Base-by-base conservation (phyloP, 2,888 invertebrate genomes). In the Melikaiella ostensackeni region DNA sequence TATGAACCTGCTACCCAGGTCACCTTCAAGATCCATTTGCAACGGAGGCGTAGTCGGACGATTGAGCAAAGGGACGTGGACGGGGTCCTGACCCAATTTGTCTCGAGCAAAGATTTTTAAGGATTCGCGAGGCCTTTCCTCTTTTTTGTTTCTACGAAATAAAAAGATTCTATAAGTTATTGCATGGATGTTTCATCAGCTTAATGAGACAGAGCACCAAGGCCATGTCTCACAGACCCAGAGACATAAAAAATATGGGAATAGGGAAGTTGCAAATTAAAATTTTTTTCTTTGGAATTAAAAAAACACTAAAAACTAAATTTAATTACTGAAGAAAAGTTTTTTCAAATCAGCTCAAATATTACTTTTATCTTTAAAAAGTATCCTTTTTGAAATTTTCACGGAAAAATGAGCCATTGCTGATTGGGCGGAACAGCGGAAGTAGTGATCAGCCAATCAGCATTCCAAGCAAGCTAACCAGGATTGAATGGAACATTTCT, bases 21-120 rank as follows among this genome's bases (percentile, higher is more conserved):
- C 76, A 76, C 61, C 78, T 79, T 81, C 80, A 79, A 80, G 81
- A 80, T 77, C 78, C 64, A 80, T 81, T 64, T 75, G 35, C 70
- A 77, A 81, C 75, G 80, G 74, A 78, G 80, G 81, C 80, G 81
- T 80, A 64, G 75, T 77, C 61, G 77, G 24, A 46, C 16, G 50
- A 38, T 78, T 61, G 27, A 74, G 55, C 66, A 13, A 59, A 59
- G 61, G 38, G 74, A 21, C 55, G 33, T 24, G 59, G 27, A 21
- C 55, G 33, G 74, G 59, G 27, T 61, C 27, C 42, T 70, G 70
- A 70, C 70, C 50, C 50, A 70, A 55, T 70, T 70, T 70, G 70
- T 74, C 46, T n/a, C 11, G 30, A 16, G 64, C 8, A 16, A 59
- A 55, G 13, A 74, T 66, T 70, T 55, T 24, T 38, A 35, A 46